These are phyloP conservation scores for Heliangelus exortis DNA, from an alignment of 2,797 vertebrate species.

Conservation along the genomic window DNA sequence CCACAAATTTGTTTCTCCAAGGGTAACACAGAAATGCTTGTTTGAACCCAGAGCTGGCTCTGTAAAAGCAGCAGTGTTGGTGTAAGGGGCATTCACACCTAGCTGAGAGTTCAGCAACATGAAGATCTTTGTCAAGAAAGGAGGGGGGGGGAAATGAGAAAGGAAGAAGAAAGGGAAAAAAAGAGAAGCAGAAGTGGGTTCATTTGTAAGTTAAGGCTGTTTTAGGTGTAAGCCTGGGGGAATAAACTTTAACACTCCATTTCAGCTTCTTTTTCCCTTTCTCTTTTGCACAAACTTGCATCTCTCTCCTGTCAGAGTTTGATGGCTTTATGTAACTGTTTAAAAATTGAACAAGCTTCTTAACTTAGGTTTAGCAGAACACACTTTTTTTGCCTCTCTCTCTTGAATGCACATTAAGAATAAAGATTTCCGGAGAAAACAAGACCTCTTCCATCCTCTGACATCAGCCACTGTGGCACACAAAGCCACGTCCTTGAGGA, in stretches of 20 bases:
- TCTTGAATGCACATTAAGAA: conserved; percentile 60
- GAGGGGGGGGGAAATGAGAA: neutral
- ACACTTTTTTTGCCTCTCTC: conserved; percentile 30
- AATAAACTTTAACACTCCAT: conserved; percentile 57
- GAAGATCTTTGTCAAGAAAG: neutral
- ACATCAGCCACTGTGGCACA: conserved; percentile 34
- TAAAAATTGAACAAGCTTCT: conserved; percentile 78
- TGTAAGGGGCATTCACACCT: neutral
- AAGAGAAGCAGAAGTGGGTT: neutral
- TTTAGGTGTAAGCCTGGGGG: conserved; percentile 54
- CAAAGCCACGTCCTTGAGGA: conserved; percentile 59
- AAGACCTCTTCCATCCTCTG: conserved; percentile 58
- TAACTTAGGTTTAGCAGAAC: conserved; percentile 67
- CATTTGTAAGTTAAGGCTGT: conserved; percentile 9
- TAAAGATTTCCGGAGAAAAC: conserved; percentile 40
- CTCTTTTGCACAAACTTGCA: conserved; percentile 33
- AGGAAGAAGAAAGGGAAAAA: neutral
- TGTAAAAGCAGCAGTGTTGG: neutral
- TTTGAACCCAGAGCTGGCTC: neutral
- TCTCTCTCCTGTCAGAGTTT: conserved; percentile 66
- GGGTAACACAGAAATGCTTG: neutral
- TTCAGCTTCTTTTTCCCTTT: conserved; percentile 36
- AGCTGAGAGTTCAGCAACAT: neutral
- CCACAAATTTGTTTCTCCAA: neutral
- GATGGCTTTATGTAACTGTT: conserved; percentile 78